Base-by-base conservation (phyloP, 2,888 invertebrate genomes). In the Lymantria dispar region DNA sequence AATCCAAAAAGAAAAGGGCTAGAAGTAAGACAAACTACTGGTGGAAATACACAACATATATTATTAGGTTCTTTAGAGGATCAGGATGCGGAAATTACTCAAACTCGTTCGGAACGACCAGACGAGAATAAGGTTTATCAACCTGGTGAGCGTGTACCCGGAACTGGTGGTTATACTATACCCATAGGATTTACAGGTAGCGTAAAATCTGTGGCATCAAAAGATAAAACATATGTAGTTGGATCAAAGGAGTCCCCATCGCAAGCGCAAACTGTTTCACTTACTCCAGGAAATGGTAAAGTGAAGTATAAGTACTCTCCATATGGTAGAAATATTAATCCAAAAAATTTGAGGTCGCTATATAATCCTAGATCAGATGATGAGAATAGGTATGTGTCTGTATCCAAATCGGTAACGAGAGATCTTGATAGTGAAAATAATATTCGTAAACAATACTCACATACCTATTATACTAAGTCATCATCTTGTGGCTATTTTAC, bases 401-500 rank as follows among this genome's bases (percentile, higher is more conserved):
- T 96, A 7, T 95, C 96, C 0, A 96, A 95, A 78, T 96, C 96
- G 2, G 94, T 96, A 46, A 95, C 96, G 0, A 95, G 96, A 7
- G 94, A 94, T 66, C 85, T 95, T 62, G 94, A 94, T 60, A 89
- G 90, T 49, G 92, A 91, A 41, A 92, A 92, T 72, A 93, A 92
- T 67, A 92, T 94, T 52, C 94, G 95, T 54, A 95, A 95, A 74
- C 95, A 95, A 81, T 95, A 94, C 72, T 94, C 95, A 1, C 95
- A 95, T 60, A 95, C 95, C 0, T 97, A 96, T 82, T 97, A 96
- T 70, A 96, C 96, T 0, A 97, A 97, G 80, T 96, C 96, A 8
- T 96, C 96, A 1, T 96, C 95, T 1, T 97, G 97, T 76, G 97
- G 97, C 8, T 96, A 96, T 74, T 96, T 97, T 64, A 96, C 96